These are phyloP conservation scores for Dromas ardeola DNA, from an alignment of 2,113 vertebrate genomes.

Conservation along the genomic window DNA sequence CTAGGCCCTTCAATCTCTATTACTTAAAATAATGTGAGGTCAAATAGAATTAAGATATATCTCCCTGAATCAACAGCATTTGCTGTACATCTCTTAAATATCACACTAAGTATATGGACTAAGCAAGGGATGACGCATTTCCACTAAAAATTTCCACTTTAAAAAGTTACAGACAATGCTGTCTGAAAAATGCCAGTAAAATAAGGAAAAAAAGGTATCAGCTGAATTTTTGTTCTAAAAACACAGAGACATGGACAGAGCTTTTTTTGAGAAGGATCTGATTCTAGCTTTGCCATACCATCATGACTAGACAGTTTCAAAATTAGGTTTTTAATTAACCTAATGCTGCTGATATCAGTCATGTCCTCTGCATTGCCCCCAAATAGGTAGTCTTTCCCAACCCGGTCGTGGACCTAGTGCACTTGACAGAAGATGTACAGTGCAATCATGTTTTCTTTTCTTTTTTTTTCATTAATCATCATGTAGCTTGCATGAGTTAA, in stretches of 20 bases:
- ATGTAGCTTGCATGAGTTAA: neutral
- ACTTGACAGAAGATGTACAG: neutral
- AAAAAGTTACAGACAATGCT: neutral
- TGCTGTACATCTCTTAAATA: neutral
- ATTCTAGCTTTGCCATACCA: neutral
- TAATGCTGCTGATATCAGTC: neutral
- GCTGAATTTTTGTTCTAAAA: neutral
- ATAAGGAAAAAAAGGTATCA: neutral
- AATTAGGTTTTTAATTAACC: neutral
- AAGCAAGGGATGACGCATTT: neutral
- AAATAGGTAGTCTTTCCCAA: neutral
- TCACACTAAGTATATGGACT: neutral
- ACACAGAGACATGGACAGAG: neutral
- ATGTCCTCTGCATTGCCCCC: neutral
- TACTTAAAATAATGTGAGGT: neutral
- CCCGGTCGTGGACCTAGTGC: neutral
- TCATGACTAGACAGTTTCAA: neutral
- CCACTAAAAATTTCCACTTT: neutral
- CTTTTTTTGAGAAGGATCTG: neutral
- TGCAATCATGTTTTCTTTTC: neutral
- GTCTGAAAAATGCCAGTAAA: neutral
- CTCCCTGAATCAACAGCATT: neutral
- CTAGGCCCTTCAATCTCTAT: neutral
- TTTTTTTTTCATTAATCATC: neutral
- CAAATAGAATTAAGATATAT: neutral